A percentile compares a stretch with the other conserved stretches of the same genome.
phyloP scores from a whole-genome alignment of 2,888 invertebrate genomes.

The Parnassius glacialis region DNA sequence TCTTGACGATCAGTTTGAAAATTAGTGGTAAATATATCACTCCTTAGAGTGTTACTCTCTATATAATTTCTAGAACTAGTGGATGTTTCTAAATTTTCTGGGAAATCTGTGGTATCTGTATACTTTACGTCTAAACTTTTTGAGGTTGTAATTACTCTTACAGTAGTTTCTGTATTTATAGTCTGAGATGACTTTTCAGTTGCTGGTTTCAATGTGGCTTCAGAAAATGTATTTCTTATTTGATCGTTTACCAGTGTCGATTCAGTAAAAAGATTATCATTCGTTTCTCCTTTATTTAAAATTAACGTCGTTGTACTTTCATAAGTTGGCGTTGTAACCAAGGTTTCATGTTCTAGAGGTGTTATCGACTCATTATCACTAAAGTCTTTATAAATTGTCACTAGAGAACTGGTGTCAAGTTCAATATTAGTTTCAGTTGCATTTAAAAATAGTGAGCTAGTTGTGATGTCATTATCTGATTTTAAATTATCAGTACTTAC shows the following conservation, averaged over 20 bases:
- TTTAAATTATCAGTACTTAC: background rate
- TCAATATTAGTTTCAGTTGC: background rate
- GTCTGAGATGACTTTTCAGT: background rate
- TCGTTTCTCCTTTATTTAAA: constrained; percentile 1
- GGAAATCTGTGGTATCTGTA: constrained; percentile 1
- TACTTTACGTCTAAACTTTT: constrained; percentile 1
- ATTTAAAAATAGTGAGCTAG: background rate
- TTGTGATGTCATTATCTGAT: constrained; percentile 1
- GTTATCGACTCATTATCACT: background rate
- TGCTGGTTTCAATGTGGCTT: background rate
- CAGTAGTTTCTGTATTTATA: background rate
- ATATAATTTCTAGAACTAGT: background rate
- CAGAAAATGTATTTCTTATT: no score
- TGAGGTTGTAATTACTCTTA: background rate
- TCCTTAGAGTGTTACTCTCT: background rate
- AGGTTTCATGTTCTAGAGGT: background rate
- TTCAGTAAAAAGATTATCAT: constrained; percentile 1
- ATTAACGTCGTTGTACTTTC: constrained; percentile 7
- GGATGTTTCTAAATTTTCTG: background rate
- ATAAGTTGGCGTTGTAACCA: background rate
- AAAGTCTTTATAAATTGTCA: background rate
- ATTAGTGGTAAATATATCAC: background rate
- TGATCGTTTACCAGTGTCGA: no score
- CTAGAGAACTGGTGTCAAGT: constrained; percentile 6
- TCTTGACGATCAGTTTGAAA: background rate